phyloP scores from a whole-genome alignment of 2,888 invertebrate species.

The Stomorhina lunata region DNA sequence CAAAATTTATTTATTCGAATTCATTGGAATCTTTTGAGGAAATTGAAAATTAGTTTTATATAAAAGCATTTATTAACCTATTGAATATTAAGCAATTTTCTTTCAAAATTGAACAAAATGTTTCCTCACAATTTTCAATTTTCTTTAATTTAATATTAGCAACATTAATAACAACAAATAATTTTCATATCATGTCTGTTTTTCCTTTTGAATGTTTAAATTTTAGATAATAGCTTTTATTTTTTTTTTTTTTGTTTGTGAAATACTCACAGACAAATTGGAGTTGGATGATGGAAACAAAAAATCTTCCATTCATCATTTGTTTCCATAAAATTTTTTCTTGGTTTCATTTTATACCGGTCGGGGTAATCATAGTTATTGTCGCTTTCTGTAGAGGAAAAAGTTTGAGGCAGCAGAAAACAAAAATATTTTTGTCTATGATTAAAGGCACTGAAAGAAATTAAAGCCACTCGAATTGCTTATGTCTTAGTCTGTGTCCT shows the following conservation, averaged over 20 bases:
- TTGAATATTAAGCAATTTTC: constrained; percentile 18
- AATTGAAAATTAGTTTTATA: constrained; percentile 14
- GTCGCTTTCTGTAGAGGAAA: constrained; percentile 48
- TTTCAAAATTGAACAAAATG: background rate
- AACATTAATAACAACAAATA: constrained; percentile 18
- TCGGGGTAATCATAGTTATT: constrained; percentile 43
- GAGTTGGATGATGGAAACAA: background rate
- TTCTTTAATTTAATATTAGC: background rate
- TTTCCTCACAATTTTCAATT: background rate
- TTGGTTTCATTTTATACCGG: constrained; percentile 26
- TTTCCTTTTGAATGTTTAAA: background rate
- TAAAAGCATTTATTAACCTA: too few species aligned
- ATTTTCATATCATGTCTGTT: constrained; percentile 22
- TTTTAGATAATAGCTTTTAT: background rate
- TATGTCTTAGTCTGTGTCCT: too few species aligned
- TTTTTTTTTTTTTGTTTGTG: background rate
- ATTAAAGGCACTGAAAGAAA: constrained; percentile 9
- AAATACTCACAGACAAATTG: background rate
- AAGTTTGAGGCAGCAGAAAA: background rate
- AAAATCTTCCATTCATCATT: constrained; percentile 24
- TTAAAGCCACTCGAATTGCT: background rate
- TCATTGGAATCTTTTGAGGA: background rate
- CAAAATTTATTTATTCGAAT: too few species aligned
- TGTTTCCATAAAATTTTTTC: constrained; percentile 7
- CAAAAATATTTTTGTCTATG: background rate